phyloP scores from a whole-genome alignment of 1,140 invertebrate species.

The Stegodyphus dumicola region DNA sequence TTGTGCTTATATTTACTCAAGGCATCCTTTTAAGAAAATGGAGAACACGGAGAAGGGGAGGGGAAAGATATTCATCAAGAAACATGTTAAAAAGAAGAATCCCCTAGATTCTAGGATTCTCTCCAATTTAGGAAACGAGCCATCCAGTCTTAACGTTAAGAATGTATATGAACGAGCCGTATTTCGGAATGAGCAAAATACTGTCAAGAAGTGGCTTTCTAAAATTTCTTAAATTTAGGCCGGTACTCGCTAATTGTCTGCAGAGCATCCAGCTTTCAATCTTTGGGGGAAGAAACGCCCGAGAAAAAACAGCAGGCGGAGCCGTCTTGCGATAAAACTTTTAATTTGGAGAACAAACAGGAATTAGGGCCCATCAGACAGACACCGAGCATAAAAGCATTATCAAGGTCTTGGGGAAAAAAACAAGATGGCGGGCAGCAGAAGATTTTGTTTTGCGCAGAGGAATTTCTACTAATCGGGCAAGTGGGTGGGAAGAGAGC shows the following conservation, averaged over 20 bases:
- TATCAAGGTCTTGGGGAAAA: constrained; percentile 48
- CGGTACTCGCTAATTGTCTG: constrained; percentile 51
- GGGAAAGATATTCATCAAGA: too few relatives aligned
- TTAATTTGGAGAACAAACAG: constrained; percentile 59
- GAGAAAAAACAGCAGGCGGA: constrained; percentile 31
- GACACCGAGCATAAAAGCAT: constrained; percentile 55
- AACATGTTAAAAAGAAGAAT: too few relatives aligned
- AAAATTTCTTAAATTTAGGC: constrained; percentile 40
- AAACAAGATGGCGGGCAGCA: constrained; percentile 37
- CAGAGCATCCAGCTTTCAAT: constrained; percentile 49
- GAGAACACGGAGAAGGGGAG: too few relatives aligned
- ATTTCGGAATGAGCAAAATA: too few relatives aligned
- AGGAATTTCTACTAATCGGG: constrained; percentile 59
- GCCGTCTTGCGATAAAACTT: constrained; percentile 58
- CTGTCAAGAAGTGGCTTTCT: too few relatives aligned
- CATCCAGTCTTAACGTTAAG: too few relatives aligned
- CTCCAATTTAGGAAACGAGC: background rate
- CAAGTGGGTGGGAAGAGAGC: constrained; percentile 28
- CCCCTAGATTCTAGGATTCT: background rate
- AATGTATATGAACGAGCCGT: too few relatives aligned
- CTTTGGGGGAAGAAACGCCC: constrained; percentile 33
- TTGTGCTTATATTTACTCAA: too few relatives aligned
- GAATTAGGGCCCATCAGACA: constrained; percentile 58
- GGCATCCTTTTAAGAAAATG: too few relatives aligned
- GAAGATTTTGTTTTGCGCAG: constrained; percentile 39